A percentile compares a stretch with the other conserved stretches of the same genome.
Conservation (phyloP, 92 coral and sea anemone genomes). For the Epizoanthus ramosus region DNA sequence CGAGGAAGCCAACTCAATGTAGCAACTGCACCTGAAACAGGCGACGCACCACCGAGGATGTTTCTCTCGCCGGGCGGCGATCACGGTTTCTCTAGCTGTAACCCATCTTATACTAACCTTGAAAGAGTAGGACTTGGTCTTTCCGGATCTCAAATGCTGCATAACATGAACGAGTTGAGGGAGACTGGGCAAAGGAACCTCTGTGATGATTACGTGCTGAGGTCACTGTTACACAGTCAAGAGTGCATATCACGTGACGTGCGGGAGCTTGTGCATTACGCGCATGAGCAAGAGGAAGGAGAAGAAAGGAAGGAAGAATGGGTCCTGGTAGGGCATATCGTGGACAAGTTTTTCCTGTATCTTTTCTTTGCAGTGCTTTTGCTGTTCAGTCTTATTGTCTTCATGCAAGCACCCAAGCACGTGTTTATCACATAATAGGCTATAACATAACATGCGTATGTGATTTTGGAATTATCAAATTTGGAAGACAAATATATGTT, state of each 20-base stretch:
- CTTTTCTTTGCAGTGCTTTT: slow-evolving; percentile 65
- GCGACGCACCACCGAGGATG: background rate
- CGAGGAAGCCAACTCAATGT: slow-evolving; percentile 32
- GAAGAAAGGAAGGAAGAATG: slow-evolving; percentile 78
- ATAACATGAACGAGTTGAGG: slow-evolving; percentile 4
- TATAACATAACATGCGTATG: background rate
- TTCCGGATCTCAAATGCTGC: slow-evolving; percentile 11
- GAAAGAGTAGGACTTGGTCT: slow-evolving; percentile 29
- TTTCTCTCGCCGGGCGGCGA: slow-evolving; percentile 17
- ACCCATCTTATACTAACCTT: slow-evolving; percentile 12
- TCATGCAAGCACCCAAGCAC: slow-evolving; percentile 78
- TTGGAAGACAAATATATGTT: too few species aligned
- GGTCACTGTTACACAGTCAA: slow-evolving; percentile 40
- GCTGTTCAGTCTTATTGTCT: slow-evolving; percentile 63
- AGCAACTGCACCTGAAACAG: slow-evolving; percentile 2
- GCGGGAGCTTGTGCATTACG: slow-evolving; percentile 63
- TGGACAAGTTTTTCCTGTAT: slow-evolving; percentile 85
- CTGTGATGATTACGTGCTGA: slow-evolving; percentile 34
- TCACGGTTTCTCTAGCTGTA: background rate
- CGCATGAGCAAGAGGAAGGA: slow-evolving; percentile 69
- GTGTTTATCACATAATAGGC: slow-evolving; percentile 27
- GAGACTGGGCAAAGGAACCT: slow-evolving; percentile 25
- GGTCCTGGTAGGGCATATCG: slow-evolving; percentile 74
- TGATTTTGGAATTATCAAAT: too few species aligned
- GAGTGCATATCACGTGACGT: slow-evolving; percentile 58